These are phyloP conservation scores for Petrosia ficiformis DNA, from an alignment of 37 sponge, comb jelly and placozoan genomes.

Conservation along the genomic window DNA sequence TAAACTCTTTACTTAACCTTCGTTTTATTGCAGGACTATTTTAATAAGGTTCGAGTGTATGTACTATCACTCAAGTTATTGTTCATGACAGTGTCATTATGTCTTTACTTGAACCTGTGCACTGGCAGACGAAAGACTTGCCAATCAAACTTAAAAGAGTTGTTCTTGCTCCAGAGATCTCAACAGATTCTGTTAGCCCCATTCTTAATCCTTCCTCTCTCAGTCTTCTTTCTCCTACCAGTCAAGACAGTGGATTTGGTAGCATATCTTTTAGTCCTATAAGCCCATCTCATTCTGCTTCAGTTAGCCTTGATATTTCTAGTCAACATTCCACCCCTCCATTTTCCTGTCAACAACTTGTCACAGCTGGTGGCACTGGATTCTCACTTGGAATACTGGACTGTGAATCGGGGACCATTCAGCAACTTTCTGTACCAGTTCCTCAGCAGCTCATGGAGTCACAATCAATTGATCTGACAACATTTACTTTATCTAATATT, in stretches of 20 bases:
- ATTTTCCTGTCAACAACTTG: constrained; percentile 18
- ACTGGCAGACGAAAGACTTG: background rate
- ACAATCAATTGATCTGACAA: background rate
- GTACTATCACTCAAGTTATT: no score
- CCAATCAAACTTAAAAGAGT: background rate
- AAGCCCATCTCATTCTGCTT: background rate
- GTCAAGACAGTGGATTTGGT: background rate
- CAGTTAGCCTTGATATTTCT: background rate
- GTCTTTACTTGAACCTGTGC: background rate
- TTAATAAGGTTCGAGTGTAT: no score
- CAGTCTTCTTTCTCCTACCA: background rate
- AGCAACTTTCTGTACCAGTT: constrained; percentile 43
- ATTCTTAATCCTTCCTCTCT: background rate
- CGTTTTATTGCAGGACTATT: no score
- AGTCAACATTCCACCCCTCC: background rate
- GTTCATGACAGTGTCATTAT: no score
- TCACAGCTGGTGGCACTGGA: constrained; percentile 52
- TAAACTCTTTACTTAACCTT: no score
- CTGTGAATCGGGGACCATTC: constrained; percentile 11
- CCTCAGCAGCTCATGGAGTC: background rate
- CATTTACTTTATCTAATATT: constrained; percentile 27
- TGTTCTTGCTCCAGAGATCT: background rate
- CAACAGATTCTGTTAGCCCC: no score
- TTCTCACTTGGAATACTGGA: constrained; percentile 46
- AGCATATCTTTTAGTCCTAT: constrained; percentile 6